Evolutionary conservation across 2,888 invertebrate species (phyloP).

Genomic region (Hirtodrosophila histrioides): DNA sequence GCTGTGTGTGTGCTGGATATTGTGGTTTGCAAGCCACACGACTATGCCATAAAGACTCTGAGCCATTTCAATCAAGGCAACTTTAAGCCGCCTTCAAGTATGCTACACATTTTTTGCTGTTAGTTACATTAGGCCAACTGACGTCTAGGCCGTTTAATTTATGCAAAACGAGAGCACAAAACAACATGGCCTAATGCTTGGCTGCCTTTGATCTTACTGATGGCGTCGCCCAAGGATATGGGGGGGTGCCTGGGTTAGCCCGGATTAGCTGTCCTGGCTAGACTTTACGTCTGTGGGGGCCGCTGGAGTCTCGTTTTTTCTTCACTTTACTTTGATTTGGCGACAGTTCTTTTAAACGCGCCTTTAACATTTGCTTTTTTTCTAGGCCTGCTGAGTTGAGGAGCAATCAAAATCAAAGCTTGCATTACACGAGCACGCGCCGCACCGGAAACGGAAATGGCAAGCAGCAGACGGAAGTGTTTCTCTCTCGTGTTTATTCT

Average conservation of each 20-base stretch:
- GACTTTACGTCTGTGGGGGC: slow-evolving; percentile 10
- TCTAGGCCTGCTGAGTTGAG: slow-evolving; percentile 3
- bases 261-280: slow-evolving; percentile 31
- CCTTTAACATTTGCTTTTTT: slow-evolving; percentile 16
- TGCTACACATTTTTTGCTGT: slow-evolving; percentile 13
- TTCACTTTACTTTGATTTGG: slow-evolving; percentile 20
- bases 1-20: slow-evolving; percentile 22
- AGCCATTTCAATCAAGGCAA: slow-evolving; percentile 35
- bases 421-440: slow-evolving; percentile 41
- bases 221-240: slow-evolving; percentile 13
- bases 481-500: slow-evolving; percentile 18
- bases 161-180: slow-evolving; percentile 41
- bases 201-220: slow-evolving; percentile 53
- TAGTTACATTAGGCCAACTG: slow-evolving; percentile 33
- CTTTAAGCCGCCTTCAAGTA: slow-evolving; percentile 36
- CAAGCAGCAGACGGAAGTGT: slow-evolving; percentile 59
- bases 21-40: slow-evolving; percentile 40
- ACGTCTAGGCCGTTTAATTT: slow-evolving; percentile 45
- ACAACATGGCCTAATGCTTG: slow-evolving; percentile 48
- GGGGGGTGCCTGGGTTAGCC: not conserved
- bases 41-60: slow-evolving; percentile 32
- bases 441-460: slow-evolving; percentile 60
- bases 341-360: slow-evolving; percentile 21
- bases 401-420: slow-evolving; percentile 47
- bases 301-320: slow-evolving; percentile 21